These are phyloP conservation scores for Diachasma alloeum DNA, from an alignment of 1,140 invertebrate species.

Conservation along the genomic window DNA sequence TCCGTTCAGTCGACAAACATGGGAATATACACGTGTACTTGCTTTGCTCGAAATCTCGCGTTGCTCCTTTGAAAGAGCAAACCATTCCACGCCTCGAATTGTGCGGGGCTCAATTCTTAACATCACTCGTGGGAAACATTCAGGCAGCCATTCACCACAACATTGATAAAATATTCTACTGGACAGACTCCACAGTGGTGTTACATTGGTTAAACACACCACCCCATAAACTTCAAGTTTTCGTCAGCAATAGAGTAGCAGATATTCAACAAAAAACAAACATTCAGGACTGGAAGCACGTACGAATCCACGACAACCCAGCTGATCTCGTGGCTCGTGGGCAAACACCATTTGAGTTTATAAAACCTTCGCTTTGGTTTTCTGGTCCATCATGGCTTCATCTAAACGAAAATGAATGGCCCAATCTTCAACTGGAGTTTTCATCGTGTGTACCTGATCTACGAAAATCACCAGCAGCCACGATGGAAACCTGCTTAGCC, in stretches of 20 bases:
- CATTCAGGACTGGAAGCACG: not conserved
- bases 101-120: not conserved
- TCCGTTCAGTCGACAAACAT: not conserved
- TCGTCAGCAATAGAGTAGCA: not conserved
- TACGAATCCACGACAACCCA: not conserved
- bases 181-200: not conserved
- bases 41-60: too few relatives aligned
- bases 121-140: not conserved
- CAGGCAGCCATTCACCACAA: not conserved
- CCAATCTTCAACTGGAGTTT: not conserved
- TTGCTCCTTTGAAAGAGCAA: not conserved
- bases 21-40: not conserved
- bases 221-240: not conserved
- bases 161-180: not conserved
- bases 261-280: not conserved
- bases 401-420: not conserved
- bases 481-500: not conserved
- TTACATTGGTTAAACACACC: not conserved
- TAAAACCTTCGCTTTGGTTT: not conserved
- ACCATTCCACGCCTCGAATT: not conserved
- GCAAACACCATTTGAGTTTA: not conserved
- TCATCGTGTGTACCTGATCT: not conserved
- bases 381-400: not conserved
- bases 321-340: not conserved
- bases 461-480: not conserved